phyloP scores from a whole-genome alignment of 2,888 invertebrate species.

The Acholoe squamosa region DNA sequence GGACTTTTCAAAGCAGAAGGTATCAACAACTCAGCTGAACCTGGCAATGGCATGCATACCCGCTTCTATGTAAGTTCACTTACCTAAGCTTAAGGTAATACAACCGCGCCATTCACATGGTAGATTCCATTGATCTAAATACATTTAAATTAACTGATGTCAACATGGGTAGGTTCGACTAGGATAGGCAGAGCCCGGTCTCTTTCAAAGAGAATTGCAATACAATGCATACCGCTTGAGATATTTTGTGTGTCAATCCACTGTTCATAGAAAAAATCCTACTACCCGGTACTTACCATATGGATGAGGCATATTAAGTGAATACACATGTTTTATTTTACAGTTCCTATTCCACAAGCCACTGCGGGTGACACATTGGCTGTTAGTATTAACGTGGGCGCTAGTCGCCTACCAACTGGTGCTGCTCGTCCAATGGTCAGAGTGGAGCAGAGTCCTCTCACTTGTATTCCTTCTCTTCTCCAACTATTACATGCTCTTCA shows the following conservation, averaged over 20 bases:
- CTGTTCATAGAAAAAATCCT: too few relatives aligned
- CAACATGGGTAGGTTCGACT: too few relatives aligned
- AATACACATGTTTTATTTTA: slow-evolving; percentile 78
- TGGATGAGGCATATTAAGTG: too few relatives aligned
- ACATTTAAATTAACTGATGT: too few relatives aligned
- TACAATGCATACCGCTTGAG: too few relatives aligned
- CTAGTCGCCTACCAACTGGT: slow-evolving; percentile 90
- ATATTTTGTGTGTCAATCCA: too few relatives aligned
- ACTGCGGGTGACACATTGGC: slow-evolving; percentile 88
- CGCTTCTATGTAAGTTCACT: slow-evolving; percentile 92
- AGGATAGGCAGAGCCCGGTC: too few relatives aligned
- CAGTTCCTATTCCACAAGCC: slow-evolving; percentile 95
- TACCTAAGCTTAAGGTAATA: too few relatives aligned
- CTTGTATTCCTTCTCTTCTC: slow-evolving; percentile 93
- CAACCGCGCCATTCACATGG: too few relatives aligned
- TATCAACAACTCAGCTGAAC: slow-evolving; percentile 93
- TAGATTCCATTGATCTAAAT: too few relatives aligned
- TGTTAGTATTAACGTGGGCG: slow-evolving; percentile 87
- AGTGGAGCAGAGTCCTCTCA: slow-evolving; percentile 96
- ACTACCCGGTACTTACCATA: too few relatives aligned
- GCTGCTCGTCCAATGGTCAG: slow-evolving; percentile 90
- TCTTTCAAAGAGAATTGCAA: too few relatives aligned
- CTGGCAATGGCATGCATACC: slow-evolving; percentile 91
- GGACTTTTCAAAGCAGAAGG: slow-evolving; percentile 90
- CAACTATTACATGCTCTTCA: slow-evolving; percentile 95